A percentile compares a stretch with the other conserved stretches of the same genome.
Evolutionary conservation across 2,113 vertebrate genomes (phyloP).

Genomic region (Urocitellus parryii): DNA sequence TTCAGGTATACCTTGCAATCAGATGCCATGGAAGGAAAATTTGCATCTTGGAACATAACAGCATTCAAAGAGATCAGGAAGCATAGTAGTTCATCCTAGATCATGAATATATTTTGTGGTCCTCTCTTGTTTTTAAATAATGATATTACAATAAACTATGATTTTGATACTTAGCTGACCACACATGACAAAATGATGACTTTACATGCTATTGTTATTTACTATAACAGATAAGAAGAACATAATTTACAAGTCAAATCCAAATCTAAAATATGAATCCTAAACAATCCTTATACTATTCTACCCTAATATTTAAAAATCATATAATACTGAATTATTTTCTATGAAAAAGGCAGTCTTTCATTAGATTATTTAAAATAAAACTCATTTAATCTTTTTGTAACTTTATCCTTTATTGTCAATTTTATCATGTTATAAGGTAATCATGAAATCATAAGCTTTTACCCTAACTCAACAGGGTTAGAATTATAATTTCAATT

Average conservation of each 20-base stretch:
- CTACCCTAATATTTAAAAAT: constrained; percentile 19
- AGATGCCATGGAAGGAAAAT: background rate
- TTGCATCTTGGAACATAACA: background rate
- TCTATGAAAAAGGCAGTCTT: background rate
- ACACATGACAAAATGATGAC: background rate
- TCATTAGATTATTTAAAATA: constrained; percentile 55
- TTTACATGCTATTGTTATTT: background rate
- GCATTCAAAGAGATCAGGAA: background rate
- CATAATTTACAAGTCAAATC: background rate
- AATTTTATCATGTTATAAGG: constrained; percentile 80
- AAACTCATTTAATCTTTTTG: constrained; percentile 51
- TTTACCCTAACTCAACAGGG: constrained; percentile 46
- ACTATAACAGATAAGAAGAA: background rate
- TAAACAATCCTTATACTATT: background rate
- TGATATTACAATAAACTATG: background rate
- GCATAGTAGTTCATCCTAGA: background rate
- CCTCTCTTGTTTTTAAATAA: background rate
- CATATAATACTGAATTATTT: constrained; percentile 26
- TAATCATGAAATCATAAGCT: constrained; percentile 62
- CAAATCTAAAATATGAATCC: background rate
- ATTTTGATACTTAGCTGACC: background rate
- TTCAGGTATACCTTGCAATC: background rate
- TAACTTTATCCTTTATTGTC: constrained; percentile 67
- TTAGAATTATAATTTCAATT: constrained; percentile 83
- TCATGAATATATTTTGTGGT: background rate